Evolutionary conservation across 2,797 vertebrate genomes (phyloP), one percentile per base, ranked within the genome.

Genomic region (Smutsia gigantea): DNA sequence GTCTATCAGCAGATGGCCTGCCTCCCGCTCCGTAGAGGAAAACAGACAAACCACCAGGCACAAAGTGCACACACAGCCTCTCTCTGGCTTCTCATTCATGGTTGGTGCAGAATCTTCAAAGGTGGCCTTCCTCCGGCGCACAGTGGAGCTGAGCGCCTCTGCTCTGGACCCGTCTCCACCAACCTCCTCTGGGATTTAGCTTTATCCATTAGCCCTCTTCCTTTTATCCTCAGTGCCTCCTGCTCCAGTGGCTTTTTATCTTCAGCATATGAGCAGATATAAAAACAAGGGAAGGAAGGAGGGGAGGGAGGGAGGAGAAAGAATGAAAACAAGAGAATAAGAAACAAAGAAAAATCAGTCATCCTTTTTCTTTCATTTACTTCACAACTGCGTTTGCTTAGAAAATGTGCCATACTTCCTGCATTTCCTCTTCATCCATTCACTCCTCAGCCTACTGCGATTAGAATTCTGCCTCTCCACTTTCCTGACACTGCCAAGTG

Each of bases 401-500:
- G n/a, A 7, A 49, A 12, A n/a, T 23, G 25, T 13, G 61, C 64
- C 34, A 0, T 6, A 21, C 19, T 5, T 11, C 15, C 63, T 66
- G 42, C 7, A 0, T 68, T 49, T 63, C 61, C 63, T 51, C 57
- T 2, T 13, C 6, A 3, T 17, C 11, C 42, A 7, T 14, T 61
- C 46, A 1, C 14, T n/a, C 4, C 82, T 29, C 57, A 23, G 46
- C 46, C 53, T 2, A 0, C 25, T 23, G n/a, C 92, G 46, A 61
- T 97, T 92, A 94, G 71, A 51, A 94, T 95, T 92, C 95, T 37
- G 81, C 14, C 49, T 71, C 71, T 72, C 57, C 2, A 0, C 37
- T 61, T 49, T 46, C 49, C 75, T 7, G 75, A 72, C 23, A 12
- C 61, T 66, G 93, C 97, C 96, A 94, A 95, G 84, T 2, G 93